phyloP scores from a whole-genome alignment of 1,140 invertebrate genomes.

The Drosophila fuyamai region DNA sequence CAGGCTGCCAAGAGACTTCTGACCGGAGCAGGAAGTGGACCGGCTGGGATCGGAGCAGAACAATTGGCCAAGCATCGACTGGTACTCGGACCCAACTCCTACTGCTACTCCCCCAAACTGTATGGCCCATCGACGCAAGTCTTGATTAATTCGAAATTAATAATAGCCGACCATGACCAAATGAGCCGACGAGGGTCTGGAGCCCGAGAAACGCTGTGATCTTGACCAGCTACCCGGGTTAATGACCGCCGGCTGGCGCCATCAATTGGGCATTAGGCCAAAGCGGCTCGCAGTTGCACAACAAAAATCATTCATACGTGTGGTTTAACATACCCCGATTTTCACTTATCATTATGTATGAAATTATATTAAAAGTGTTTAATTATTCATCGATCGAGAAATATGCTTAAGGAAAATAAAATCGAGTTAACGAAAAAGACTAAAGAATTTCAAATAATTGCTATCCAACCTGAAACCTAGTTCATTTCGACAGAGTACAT shows the following conservation, averaged over 20 bases:
- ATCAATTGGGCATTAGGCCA: conserved; percentile 71
- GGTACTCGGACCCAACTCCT: conserved; percentile 3
- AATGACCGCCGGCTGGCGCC: conserved; percentile 47
- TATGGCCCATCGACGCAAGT: conserved; percentile 39
- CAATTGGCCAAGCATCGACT: conserved; percentile 15
- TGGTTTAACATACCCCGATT: neutral
- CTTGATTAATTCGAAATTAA: conserved; percentile 80
- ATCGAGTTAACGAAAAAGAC: neutral
- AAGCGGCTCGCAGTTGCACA: conserved; percentile 3
- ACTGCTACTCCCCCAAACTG: conserved; percentile 23
- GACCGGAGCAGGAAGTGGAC: conserved; percentile 61
- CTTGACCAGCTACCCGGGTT: conserved; percentile 33
- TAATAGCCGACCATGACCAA: conserved; percentile 71
- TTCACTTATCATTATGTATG: conserved; percentile 1
- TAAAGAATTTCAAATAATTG: no score
- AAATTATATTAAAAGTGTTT: no score
- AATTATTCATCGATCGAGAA: neutral
- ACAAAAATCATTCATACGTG: neutral
- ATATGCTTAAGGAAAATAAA: neutral
- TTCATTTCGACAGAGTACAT: no score
- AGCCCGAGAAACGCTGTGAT: conserved; percentile 3
- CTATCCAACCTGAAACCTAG: no score
- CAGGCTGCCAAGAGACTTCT: conserved; percentile 6
- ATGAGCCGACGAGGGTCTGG: conserved; percentile 17
- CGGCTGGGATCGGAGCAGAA: conserved; percentile 4